Percentiles rank a stretch among this genome's conserved stretches.
phyloP scores from a whole-genome alignment of 2,888 invertebrate genomes.

The Campoplex capitator region DNA sequence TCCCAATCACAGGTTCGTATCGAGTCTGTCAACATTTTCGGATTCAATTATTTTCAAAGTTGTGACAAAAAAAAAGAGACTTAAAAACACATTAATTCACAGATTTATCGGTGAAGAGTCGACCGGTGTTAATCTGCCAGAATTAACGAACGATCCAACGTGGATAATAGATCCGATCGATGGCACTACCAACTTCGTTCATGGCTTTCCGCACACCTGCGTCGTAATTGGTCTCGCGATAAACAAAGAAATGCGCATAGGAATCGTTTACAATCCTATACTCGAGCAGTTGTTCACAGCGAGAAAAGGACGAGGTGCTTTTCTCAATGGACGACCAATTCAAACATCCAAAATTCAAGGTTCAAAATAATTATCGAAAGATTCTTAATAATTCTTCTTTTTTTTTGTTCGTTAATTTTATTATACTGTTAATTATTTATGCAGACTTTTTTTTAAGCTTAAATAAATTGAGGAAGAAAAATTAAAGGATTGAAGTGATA shows the following conservation, averaged over 20 bases:
- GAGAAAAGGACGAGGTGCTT: conserved; percentile 90
- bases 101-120: conserved; percentile 95
- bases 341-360: conserved; percentile 86
- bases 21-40: background rate
- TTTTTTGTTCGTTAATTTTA: too few species aligned
- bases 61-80: background rate
- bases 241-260: conserved; percentile 88
- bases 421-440: too few species aligned
- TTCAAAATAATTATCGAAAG: conserved; percentile 68
- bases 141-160: conserved; percentile 91
- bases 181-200: conserved; percentile 95
- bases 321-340: conserved; percentile 89
- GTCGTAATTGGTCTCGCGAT: conserved; percentile 89
- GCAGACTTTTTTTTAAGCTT: too few species aligned
- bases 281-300: conserved; percentile 91
- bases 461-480: background rate
- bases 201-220: conserved; percentile 89
- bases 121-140: conserved; percentile 85
- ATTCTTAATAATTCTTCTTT: too few species aligned
- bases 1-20: conserved; percentile 87
- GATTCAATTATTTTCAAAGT: background rate
- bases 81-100: background rate
- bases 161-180: conserved; percentile 96
- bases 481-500: background rate
- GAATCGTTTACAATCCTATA: conserved; percentile 92